phyloP scores from a whole-genome alignment of 2,113 vertebrate species.

The Notarius lentiginosus region DNA sequence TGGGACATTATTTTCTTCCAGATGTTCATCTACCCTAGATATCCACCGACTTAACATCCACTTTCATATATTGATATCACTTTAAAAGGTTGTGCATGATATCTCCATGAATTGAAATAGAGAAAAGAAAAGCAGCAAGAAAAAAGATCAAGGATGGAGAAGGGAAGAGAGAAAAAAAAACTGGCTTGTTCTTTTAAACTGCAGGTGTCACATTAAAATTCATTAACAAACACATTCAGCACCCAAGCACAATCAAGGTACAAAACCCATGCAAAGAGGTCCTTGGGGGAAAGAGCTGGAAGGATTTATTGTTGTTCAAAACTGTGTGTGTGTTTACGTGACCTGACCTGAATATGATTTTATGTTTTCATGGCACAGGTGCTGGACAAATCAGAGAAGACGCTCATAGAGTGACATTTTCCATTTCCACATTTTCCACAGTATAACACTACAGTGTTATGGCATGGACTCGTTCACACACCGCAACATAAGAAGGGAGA shows the following conservation, averaged over 20 bases:
- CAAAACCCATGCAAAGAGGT: constrained; percentile 35
- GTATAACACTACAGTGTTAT: background rate
- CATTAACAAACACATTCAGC: constrained; percentile 59
- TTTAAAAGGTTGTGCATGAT: constrained; percentile 28
- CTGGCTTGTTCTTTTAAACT: constrained; percentile 29
- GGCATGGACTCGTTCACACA: too few relatives aligned
- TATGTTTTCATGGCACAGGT: constrained; percentile 59
- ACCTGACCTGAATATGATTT: constrained; percentile 59
- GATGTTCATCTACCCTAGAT: constrained; percentile 60
- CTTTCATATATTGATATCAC: background rate
- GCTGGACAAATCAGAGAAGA: constrained; percentile 42
- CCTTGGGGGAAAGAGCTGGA: constrained; percentile 7
- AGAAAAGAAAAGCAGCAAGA: constrained; percentile 50
- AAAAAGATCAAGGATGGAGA: constrained; percentile 56
- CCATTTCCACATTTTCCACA: background rate
- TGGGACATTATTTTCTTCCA: constrained; percentile 67
- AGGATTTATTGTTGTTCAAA: constrained; percentile 1
- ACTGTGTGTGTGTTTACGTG: background rate
- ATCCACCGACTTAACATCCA: constrained; percentile 64
- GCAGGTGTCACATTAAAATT: constrained; percentile 63
- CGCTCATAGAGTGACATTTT: constrained; percentile 2
- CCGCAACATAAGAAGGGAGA: too few relatives aligned
- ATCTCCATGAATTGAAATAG: constrained; percentile 51
- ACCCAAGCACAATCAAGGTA: constrained; percentile 22
- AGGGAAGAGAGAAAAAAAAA: constrained; percentile 47